These are phyloP conservation scores for Mus pahari DNA, from an alignment of 2,113 vertebrate genomes.

Conservation along the genomic window DNA sequence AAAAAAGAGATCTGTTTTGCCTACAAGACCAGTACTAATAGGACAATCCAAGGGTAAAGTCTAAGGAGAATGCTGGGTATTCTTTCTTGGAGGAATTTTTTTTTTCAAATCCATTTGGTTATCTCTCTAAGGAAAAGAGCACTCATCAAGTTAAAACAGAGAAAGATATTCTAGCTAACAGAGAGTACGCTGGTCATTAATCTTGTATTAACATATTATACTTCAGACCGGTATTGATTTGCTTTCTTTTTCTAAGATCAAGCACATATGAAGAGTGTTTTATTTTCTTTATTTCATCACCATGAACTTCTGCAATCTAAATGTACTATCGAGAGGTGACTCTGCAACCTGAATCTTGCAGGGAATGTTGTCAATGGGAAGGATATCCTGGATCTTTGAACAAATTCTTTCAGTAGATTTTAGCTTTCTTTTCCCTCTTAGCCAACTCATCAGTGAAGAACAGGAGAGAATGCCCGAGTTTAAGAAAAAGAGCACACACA, in stretches of 20 bases:
- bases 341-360: background rate
- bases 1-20: background rate
- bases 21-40: background rate
- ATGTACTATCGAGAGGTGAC: background rate
- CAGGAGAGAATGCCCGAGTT: background rate
- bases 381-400: background rate
- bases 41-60: background rate
- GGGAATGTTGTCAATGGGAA: background rate
- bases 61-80: background rate
- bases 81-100: background rate
- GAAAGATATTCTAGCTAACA: background rate
- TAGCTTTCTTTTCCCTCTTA: background rate
- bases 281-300: background rate
- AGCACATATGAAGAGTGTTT: background rate
- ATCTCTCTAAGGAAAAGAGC: background rate
- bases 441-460: background rate
- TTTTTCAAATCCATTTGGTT: background rate
- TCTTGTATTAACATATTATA: background rate
- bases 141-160: background rate
- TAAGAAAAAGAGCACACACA: background rate
- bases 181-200: background rate
- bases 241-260: background rate
- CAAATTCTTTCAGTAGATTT: background rate
- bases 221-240: background rate
- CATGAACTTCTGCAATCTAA: background rate